These are phyloP conservation scores for Panopea generosa DNA, from an alignment of 2,888 invertebrate genomes.

Conservation along the genomic window DNA sequence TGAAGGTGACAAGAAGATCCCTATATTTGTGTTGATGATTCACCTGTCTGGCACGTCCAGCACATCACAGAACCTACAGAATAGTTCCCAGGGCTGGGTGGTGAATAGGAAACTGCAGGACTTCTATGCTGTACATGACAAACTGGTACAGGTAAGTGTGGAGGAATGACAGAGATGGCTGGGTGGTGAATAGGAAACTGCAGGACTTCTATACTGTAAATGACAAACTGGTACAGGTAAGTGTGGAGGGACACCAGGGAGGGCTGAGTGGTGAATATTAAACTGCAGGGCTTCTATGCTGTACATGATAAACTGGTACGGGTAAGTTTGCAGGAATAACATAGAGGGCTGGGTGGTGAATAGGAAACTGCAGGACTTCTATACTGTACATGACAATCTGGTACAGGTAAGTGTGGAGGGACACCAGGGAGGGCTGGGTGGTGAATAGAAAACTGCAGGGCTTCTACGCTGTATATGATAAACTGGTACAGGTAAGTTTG, in stretches of 20 bases:
- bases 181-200: constrained; percentile 86
- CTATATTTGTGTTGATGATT: constrained; percentile 82
- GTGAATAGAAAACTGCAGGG: constrained; percentile 86
- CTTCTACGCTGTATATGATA: constrained; percentile 93
- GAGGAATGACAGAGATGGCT: constrained; percentile 75
- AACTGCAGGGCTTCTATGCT: constrained; percentile 89
- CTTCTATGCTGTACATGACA: constrained; percentile 93
- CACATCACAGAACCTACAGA: constrained; percentile 62
- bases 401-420: constrained; percentile 81
- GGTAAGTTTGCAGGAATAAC: constrained; percentile 83
- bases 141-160: constrained; percentile 87
- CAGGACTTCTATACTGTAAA: constrained; percentile 92
- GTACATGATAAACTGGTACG: constrained; percentile 91
- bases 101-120: constrained; percentile 86
- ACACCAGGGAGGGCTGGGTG: constrained; percentile 85
- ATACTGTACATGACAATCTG: constrained; percentile 93
- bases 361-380: constrained; percentile 88
- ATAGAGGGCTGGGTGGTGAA: constrained; percentile 85
- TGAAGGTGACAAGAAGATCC: constrained; percentile 87
- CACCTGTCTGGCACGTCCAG: constrained; percentile 74
- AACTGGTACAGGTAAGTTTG: constrained; percentile 87
- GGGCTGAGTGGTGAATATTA: constrained; percentile 86
- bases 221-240: constrained; percentile 89
- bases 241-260: constrained; percentile 78
- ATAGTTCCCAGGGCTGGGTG: constrained; percentile 85